Evolutionary conservation across 2,113 vertebrate species (phyloP), one percentile per base, ranked within the genome.

Genomic region (Sinocyclocheilus anophthalmus): DNA sequence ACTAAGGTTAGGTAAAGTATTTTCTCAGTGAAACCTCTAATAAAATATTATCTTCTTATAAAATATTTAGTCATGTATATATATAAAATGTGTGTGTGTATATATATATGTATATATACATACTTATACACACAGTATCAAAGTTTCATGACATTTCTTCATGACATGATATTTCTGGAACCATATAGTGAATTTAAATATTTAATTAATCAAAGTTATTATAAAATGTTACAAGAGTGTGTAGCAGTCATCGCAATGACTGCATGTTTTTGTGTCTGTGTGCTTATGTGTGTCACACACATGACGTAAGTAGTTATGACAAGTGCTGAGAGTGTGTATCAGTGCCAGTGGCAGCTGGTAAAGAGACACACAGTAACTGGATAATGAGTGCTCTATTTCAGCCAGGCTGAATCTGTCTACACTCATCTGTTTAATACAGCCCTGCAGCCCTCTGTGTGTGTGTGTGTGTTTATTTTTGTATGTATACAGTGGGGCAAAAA

Each of bases 351-450:
- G 76, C 76, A 84, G 83, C 76, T 84, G 86, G 76, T 76, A 81
- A 84, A 85, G 83, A 85, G 77, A 73, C 67, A 30, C 73, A 79
- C 53, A 77, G 89, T 91, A 92, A 94, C 90, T 91, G 91, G 91
- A 94, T 94, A 95, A 94, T 93, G 84, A 92, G 90, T 88, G 93
- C 86, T 88, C 93, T 93, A 93, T 94, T 95, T 93, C 89, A 87
- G 86, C 76, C 92, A 91, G 90, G 86, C 92, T 91, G 91, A 92
- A 92, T 92, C 90, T 92, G 93, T 94, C 94, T 90, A 84, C 90
- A 90, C 84, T 89, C 88, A 94, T 94, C 90, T 91, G 91, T 92
- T 48, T 48, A 48, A 48, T 45, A 45, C 42, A 45, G 42, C 45
- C 45, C 45, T 48, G 11, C 8, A 42, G 8, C 7, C 42, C 42